Base-by-base conservation (phyloP, 2,888 invertebrate species). In the Scelioninae gen. 1 region DNA sequence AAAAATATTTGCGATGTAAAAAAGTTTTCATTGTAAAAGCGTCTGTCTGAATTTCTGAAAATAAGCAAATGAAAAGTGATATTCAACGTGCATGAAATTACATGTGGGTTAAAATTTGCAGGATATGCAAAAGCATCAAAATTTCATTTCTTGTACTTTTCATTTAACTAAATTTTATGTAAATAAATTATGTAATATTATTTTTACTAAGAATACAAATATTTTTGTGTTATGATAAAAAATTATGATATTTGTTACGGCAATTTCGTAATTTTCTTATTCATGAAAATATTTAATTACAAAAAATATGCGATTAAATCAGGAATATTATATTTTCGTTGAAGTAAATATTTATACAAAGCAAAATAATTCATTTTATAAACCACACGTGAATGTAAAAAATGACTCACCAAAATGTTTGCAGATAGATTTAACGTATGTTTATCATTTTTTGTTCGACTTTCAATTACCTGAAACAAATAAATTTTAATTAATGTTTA, bases 401-500 rank as follows among this genome's bases (percentile, higher is more conserved):
- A 43, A 31, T 5, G 13, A 63, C 63, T 63, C 47, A 63, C 63
- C 63, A 29, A 38, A 56, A 3, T 5, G 16, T 23, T 16, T 40
- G 23, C 23, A 23, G 23, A 23, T 23, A 23, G 23, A 23, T 23
- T 23, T 7, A 31, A 31, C 31, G 2, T 13, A 13, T 13, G 51
- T 16, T 55, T 31, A 66, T 53, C 29, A 3, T 8, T 65, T 15
- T 45, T 4, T 10, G 10, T 32, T 49, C 9, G 31, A 32, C 6
- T 68, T 31, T 2, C 11, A 29, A 45, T 23, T 45, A 68, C 68
- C 56, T 56, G 68, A 45, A 68, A 68, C 45, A 68, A 68, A 31
- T 16, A 45, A n/a, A 11, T 16, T 68, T 55, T 34, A 56, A 56
- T 68, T 68, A 68, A 56, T 45, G 16, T 23, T 43, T n/a, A 45